These are phyloP conservation scores for Helicoverpa assulta DNA, from an alignment of 2,888 invertebrate genomes.

Conservation along the genomic window DNA sequence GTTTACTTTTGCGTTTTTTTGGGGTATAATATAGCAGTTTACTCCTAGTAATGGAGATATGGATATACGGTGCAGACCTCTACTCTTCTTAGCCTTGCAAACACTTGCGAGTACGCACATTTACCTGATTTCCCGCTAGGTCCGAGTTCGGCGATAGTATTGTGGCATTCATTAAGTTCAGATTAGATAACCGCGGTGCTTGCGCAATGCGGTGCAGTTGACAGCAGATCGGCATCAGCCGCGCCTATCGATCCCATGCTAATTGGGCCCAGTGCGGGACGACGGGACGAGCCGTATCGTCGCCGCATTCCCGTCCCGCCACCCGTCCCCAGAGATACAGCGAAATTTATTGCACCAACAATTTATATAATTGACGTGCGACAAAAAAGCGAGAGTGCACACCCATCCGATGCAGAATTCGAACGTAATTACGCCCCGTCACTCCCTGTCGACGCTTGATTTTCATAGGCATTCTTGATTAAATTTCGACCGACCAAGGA, in stretches of 20 bases:
- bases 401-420: conserved; percentile 83
- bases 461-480: conserved; percentile 84
- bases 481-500: conserved; percentile 83
- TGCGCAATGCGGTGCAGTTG: conserved; percentile 84
- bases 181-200: conserved; percentile 84
- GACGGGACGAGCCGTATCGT: conserved; percentile 78
- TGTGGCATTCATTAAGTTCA: conserved; percentile 84
- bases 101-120: conserved; percentile 14
- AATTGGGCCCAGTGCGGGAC: conserved; percentile 83
- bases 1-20: too few relatives aligned
- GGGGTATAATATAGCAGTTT: too few relatives aligned
- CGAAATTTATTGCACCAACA: conserved; percentile 89
- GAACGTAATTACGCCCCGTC: conserved; percentile 84
- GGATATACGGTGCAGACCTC: background rate
- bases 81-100: background rate
- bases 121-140: conserved; percentile 45
- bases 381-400: conserved; percentile 88
- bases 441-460: conserved; percentile 74
- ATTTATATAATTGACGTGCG: conserved; percentile 90
- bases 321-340: conserved; percentile 87
- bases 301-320: conserved; percentile 80
- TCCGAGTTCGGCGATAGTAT: conserved; percentile 75
- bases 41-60: too few relatives aligned
- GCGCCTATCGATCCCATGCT: conserved; percentile 89
- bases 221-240: conserved; percentile 86